Evolutionary conservation across 2,797 vertebrate species (phyloP).

Genomic region (Menidia menidia): DNA sequence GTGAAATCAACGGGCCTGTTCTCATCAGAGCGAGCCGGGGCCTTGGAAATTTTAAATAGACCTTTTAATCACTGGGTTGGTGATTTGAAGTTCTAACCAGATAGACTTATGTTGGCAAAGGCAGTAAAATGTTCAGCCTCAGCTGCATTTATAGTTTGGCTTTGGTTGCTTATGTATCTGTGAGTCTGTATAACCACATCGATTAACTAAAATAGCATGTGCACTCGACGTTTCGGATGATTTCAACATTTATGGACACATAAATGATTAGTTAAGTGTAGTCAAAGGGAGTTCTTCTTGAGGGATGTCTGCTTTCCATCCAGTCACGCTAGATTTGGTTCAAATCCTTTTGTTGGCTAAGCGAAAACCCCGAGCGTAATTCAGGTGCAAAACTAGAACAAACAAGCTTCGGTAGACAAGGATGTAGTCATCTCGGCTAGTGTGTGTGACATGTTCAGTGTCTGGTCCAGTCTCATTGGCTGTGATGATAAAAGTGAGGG

Average conservation of each 20-base stretch:
- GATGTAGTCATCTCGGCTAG: constrained; percentile 27
- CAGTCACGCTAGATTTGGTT: constrained; percentile 52
- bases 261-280: constrained; percentile 66
- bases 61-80: constrained; percentile 71
- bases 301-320: constrained; percentile 65
- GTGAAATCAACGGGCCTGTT: constrained; percentile 53
- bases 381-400: constrained; percentile 64
- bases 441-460: constrained; percentile 44
- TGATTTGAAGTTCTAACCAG: constrained; percentile 71
- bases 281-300: constrained; percentile 35
- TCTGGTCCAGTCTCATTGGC: constrained; percentile 47
- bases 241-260: constrained; percentile 70
- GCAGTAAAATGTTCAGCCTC: constrained; percentile 61
- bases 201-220: constrained; percentile 73
- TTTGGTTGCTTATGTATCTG: constrained; percentile 36
- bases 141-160: constrained; percentile 65
- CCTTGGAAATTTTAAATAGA: constrained; percentile 59
- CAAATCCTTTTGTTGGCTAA: constrained; percentile 47
- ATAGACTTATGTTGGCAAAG: constrained; percentile 69
- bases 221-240: constrained; percentile 62
- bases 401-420: constrained; percentile 55
- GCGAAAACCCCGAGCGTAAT: constrained; percentile 52
- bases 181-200: constrained; percentile 42
- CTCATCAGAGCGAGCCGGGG: constrained; percentile 43
- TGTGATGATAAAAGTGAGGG: constrained; percentile 24